Evolutionary conservation across 2,797 vertebrate species (phyloP), one percentile per base, ranked within the genome.

Genomic region (Premnoplex brunnescens): DNA sequence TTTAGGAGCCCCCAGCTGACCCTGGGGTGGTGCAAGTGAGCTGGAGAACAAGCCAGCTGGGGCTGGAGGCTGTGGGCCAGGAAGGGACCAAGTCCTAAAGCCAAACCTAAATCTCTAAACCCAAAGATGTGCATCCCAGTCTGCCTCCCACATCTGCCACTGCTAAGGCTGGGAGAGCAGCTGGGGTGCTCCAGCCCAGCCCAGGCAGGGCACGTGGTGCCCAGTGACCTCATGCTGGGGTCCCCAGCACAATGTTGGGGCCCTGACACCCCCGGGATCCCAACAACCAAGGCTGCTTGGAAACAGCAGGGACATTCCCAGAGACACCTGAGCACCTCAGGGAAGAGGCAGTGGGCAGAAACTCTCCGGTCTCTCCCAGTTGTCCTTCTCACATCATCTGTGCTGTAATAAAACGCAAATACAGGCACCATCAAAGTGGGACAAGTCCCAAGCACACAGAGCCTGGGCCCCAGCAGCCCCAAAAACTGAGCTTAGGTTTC

Each of bases 241-340:
- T 39, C 43, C 11, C n/a, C 64, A 52, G 58, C 41, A 36, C 10
- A 13, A 20, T 48, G 39, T 8, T 54, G 71, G 32, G 34, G 24
- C 27, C 54, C 72, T 0, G 0, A 37, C 34, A 64, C 3, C 28
- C 15, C 17, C 2, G 0, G 43, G 49, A 55, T n/a, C 23, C 36
- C 32, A 75, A 68, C 52, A 51, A 54, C 49, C 0, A 2, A 41
- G 28, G 48, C 34, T 71, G 75, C 27, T 0, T 43, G 36, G 58
- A 63, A 44, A 48, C 60, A 81, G 32, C 0, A 0, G 37, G 56
- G 41, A 44, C 4, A 7, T 32, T 36, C 59, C 59, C 2, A 6
- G n/a, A 27, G n/a, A 52, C 32, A 49, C 1, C 5, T 0, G 58
- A 78, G 49, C 37, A 39, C 23, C 51, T 21, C 3, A 0, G 32